Evolutionary conservation across 2,888 invertebrate genomes (phyloP), one percentile per base, ranked within the genome.

Genomic region (Dryobota labecula): DNA sequence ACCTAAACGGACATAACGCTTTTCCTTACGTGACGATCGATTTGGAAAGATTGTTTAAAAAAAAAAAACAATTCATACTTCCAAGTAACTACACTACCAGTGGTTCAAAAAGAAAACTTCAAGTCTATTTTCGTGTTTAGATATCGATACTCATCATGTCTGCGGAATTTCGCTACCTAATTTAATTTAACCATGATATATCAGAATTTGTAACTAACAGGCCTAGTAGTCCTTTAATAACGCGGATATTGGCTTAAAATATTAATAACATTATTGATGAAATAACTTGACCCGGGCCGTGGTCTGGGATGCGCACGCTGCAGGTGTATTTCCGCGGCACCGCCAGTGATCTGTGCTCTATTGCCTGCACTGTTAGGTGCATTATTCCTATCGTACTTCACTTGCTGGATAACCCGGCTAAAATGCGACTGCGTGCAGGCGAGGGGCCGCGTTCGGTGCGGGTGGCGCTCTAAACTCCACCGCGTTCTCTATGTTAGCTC

Each of bases 401-500:
- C 30, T 33, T 41, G 41, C 15, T 13, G 36, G 33, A 15, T 49
- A 54, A 73, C 41, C 62, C 78, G 67, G 7, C 60, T 36, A 64
- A 61, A 82, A 41, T 62, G 54, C 49, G 73, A 43, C 33, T 53
- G 36, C 49, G 58, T 51, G 54, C 24, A 56, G 45, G 57, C 49
- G 20, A 24, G 27, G 15, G n/a, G 4, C 2, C 8, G 54, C 30
- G 47, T 62, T 38, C 41, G 24, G 30, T 41, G 24, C 27, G 43
- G 9, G 18, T 27, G 38, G 53, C 67, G 36, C n/a, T 51, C 47
- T 54, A 20, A 47, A 64, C 11, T 65, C 45, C 30, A 56, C 62
- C 66, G 57, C 24, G 49, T 73, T 71, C 67, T 84, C 75, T 83
- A 53, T 79, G 79, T 70, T 65, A 43, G 45, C 36, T 61, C 38